A percentile compares a stretch with the other conserved stretches of the same genome.
phyloP scores from a whole-genome alignment of 1,140 invertebrate genomes.

The Brachionus plicatilis region DNA sequence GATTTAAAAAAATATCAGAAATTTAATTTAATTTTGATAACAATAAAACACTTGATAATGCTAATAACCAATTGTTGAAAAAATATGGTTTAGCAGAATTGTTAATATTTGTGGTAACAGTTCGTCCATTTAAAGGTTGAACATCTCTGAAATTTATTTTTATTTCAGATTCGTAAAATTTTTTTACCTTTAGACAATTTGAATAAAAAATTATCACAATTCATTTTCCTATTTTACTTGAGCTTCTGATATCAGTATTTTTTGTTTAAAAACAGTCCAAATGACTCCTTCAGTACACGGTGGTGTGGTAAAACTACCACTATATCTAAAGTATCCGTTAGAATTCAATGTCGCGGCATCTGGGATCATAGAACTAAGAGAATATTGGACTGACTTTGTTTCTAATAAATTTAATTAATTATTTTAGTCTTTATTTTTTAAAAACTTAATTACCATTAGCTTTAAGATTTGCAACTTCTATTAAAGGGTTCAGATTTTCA shows the following conservation, averaged over 20 bases:
- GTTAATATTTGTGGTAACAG: neutral
- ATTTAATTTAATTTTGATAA: neutral
- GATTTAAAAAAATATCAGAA: neutral
- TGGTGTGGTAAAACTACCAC: slow-evolving; percentile 80
- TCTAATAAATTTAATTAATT: neutral
- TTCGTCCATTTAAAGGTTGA: neutral
- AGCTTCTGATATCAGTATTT: slow-evolving; percentile 43
- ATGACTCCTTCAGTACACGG: slow-evolving; percentile 78
- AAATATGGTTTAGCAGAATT: neutral
- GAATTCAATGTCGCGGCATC: neutral
- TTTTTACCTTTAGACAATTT: neutral
- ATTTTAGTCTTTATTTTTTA: neutral
- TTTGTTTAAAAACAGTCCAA: slow-evolving; percentile 76
- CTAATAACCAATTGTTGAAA: neutral
- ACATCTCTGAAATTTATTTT: neutral
- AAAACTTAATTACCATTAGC: neutral
- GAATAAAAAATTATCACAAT: neutral
- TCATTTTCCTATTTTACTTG: neutral
- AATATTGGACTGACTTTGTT: neutral
- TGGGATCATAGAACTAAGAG: neutral
- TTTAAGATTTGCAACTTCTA: neutral
- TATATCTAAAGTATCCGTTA: slow-evolving; percentile 63
- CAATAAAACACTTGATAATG: neutral
- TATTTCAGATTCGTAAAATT: neutral
- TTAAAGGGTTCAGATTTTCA: neutral